Evolutionary conservation across 2,113 vertebrate species (phyloP), one percentile per base, ranked within the genome.

Genomic region (Cacatua alba): DNA sequence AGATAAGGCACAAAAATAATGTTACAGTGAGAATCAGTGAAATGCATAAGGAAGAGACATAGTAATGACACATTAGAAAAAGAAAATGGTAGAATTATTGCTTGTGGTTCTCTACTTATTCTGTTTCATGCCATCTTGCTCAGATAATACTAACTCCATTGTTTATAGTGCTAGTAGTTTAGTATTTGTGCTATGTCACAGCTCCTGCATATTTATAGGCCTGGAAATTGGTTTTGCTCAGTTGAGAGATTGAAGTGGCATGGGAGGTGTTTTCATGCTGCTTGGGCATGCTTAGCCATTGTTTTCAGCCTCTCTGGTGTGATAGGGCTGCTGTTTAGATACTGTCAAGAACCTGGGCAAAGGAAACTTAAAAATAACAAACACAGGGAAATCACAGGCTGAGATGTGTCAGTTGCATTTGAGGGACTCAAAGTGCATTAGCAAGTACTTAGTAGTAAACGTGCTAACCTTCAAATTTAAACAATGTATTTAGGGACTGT

Each of bases 271-370:
- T 77, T 76, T 69, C 26, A 39, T 2, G 4, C 5, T 43, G 35
- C 37, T 25, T 24, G 15, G 6, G 11, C 21, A 0, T 43, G 12
- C 0, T 2, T 28, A 57, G 18, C 5, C 13, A 17, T 74, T 86
- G 60, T 62, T 76, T 76, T 49, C 17, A 57, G 13, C 20, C 20
- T 48, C 31, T 51, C 18, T 72, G 20, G 6, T 48, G 11, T 55
- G 49, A 48, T 8, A 39, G 13, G 11, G 5, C 18, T 90, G 29
- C 49, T 44, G 26, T 52, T 74, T 24, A 62, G 52, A 57, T 88
- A 81, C 17, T 8, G 10, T 33, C 25, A 64, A 63, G 39, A 75
- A 52, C 75, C 53, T 77, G 8, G 28, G 78, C n/a, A 46, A 33
- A 83, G 57, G 6, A 91, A 31, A 26, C 0, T 0, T 17, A 77